Evolutionary conservation across 2,797 vertebrate genomes (phyloP).

Genomic region (Xerus rutilus): DNA sequence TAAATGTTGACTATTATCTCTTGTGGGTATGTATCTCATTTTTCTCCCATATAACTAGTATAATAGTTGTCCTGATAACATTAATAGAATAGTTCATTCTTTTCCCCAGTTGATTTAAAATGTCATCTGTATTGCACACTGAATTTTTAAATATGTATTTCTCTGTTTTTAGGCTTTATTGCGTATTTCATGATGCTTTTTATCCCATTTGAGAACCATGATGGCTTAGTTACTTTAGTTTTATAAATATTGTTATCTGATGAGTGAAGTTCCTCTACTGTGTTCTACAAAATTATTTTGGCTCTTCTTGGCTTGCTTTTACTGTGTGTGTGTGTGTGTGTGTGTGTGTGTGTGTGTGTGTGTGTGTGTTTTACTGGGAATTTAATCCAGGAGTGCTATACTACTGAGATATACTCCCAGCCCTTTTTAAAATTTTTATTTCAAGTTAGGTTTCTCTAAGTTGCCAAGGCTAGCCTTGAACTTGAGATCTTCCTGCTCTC

Average conservation of each 20-base stretch:
- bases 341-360: too few relatives aligned
- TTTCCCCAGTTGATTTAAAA: not conserved
- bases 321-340: too few relatives aligned
- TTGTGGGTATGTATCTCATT: not conserved
- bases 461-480: too few relatives aligned
- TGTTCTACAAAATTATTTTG: constrained; percentile 28
- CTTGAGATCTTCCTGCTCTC: too few relatives aligned
- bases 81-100: constrained; percentile 11
- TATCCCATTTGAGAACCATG: not conserved
- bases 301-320: constrained; percentile 2
- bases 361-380: too few relatives aligned
- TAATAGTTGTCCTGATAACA: not conserved
- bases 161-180: not conserved
- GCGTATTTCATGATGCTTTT: not conserved
- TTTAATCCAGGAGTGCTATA: too few relatives aligned
- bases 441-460: too few relatives aligned
- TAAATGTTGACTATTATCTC: not conserved
- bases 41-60: not conserved
- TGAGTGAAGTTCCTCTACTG: constrained; percentile 2
- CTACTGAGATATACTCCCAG: too few relatives aligned
- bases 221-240: constrained; percentile 19
- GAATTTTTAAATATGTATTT: not conserved
- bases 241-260: not conserved
- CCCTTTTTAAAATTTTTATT: too few relatives aligned
- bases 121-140: not conserved